Conservation (phyloP, 1,140 invertebrate species). For the Pseudoatta argentina region DNA sequence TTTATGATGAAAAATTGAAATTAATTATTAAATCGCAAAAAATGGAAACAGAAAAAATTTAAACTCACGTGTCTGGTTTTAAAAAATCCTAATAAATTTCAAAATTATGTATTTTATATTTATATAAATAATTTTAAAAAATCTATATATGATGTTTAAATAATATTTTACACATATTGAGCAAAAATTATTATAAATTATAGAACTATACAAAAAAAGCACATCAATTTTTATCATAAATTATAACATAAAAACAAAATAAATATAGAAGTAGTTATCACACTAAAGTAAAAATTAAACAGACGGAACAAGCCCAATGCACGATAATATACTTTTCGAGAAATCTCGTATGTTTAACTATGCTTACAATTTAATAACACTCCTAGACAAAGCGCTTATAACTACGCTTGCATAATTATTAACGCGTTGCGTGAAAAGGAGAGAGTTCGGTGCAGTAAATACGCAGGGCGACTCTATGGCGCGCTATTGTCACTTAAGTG, state of each 20-base stretch:
- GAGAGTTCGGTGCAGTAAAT: conserved; percentile 49
- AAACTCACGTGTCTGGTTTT: background rate
- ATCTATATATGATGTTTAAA: background rate
- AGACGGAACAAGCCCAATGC: background rate
- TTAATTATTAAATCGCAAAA: background rate
- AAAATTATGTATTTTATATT: background rate
- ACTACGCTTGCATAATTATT: conserved; percentile 60
- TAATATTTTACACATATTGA: background rate
- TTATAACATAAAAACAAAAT: background rate
- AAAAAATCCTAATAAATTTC: background rate
- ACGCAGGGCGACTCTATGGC: conserved; percentile 22
- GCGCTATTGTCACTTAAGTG: conserved; percentile 71
- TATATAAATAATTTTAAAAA: background rate
- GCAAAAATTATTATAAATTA: background rate
- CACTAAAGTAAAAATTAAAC: background rate
- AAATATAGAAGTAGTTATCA: background rate
- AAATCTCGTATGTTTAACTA: conserved; percentile 48
- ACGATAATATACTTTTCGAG: conserved; percentile 27
- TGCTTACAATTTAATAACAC: conserved; percentile 70
- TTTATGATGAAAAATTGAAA: background rate
- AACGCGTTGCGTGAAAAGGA: conserved; percentile 44
- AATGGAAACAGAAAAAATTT: background rate
- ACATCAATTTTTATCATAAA: conserved; percentile 4
- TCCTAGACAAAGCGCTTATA: conserved; percentile 52
- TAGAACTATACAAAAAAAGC: background rate